Conservation (phyloP, 2,797 vertebrate genomes). For the Pseudochirops cupreus region DNA sequence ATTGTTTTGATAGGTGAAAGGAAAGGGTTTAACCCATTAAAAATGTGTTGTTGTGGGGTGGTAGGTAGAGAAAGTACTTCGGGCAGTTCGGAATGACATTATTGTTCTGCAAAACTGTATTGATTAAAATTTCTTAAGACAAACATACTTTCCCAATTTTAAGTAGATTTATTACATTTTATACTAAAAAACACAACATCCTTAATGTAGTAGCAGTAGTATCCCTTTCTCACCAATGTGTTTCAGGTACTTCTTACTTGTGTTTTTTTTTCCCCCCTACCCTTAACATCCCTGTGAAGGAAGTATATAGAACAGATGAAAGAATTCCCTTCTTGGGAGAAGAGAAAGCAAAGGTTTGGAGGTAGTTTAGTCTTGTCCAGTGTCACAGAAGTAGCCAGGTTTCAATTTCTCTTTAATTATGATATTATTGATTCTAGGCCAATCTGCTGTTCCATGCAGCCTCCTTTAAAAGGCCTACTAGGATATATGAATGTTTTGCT, state of each 20-base stretch:
- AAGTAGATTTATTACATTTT: slow-evolving; percentile 52
- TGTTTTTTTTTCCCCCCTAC: slow-evolving; percentile 19
- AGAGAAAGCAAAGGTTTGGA: slow-evolving; percentile 39
- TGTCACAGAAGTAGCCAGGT: slow-evolving; percentile 39
- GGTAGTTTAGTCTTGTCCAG: slow-evolving; percentile 34
- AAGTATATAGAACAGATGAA: slow-evolving; percentile 25
- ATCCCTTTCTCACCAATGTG: background rate
- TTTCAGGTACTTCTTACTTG: slow-evolving; percentile 43
- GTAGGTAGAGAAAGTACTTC: slow-evolving; percentile 26
- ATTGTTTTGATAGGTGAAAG: slow-evolving; percentile 65
- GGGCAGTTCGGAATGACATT: background rate
- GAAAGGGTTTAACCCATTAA: slow-evolving; percentile 52
- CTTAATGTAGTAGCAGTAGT: slow-evolving; percentile 21
- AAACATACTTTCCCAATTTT: slow-evolving; percentile 54
- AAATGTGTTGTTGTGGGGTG: slow-evolving; percentile 42
- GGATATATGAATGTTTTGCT: slow-evolving; percentile 59
- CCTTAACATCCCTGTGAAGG: slow-evolving; percentile 44
- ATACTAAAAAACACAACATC: slow-evolving; percentile 20
- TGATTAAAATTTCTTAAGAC: slow-evolving; percentile 44
- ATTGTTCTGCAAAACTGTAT: slow-evolving; percentile 62
- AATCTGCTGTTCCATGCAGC: slow-evolving; percentile 23
- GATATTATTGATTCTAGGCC: slow-evolving; percentile 29
- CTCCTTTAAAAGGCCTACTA: slow-evolving; percentile 61
- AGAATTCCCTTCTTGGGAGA: slow-evolving; percentile 54
- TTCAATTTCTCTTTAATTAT: slow-evolving; percentile 15